Base-by-base conservation (phyloP, 2,888 invertebrate species). In the Crematogaster levior region DNA sequence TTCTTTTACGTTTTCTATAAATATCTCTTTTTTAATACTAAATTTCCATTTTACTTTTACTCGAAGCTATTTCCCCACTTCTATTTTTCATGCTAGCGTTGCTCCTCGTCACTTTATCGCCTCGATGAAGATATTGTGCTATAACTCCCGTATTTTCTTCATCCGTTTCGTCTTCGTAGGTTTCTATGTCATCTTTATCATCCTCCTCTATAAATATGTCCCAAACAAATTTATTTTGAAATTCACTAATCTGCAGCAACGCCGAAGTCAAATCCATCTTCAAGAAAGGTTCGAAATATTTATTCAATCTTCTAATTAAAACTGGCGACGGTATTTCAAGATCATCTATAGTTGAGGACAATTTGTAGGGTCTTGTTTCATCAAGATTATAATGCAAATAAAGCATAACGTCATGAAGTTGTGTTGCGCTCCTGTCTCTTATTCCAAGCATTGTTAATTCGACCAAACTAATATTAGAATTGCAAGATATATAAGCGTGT, bases 251-350 rank as follows among this genome's bases (percentile, higher is more conserved):
- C 10, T 24, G 34, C 53, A 53, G 1, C 9, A 66, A 61, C 1
- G 84, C 86, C 4, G 30, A 51, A 24, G 46, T 83, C 53, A 85
- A 73, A 24, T 82, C 60, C 15, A 56, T 10, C 7, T 72, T 61
- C 34, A 77, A 81, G 46, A 88, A 85, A 18, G 37, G 24, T 48
- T 83, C 85, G 24, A 89, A 88, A n/a, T 85, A 81, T 12, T 61
- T 56, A 12, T 63, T 73, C 0, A 86, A 68, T 48, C 24, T 81
- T 15, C 30, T 61, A 1, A 18, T 9, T 15, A 46, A 18, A 5
- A 30, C 37, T 1, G 58, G 24, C 1, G 83, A 51, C 21, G 85
- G 48, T 7, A 7, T 5, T 40, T 83, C 21, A 0, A 43, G 27
- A 12, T 40, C 53, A 12, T 68, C 48, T 10, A 58, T 27, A 43